These are phyloP conservation scores for Ethmia dodecea DNA, from an alignment of 2,888 invertebrate species.

Conservation along the genomic window DNA sequence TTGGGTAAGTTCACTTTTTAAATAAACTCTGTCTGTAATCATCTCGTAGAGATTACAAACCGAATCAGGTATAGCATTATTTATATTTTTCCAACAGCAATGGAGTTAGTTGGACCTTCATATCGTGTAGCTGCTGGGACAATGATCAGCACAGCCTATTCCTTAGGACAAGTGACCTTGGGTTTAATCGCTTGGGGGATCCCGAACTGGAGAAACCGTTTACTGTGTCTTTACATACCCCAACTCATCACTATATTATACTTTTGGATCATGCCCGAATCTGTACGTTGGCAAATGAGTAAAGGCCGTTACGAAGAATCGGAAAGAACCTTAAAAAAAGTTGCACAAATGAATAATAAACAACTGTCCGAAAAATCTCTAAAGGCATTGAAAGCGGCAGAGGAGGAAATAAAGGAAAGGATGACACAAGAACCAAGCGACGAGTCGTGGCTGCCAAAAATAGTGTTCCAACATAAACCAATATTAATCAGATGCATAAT, in stretches of 20 bases:
- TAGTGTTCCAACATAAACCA: conserved; percentile 42
- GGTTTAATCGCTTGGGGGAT: conserved; percentile 82
- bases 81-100: conserved; percentile 58
- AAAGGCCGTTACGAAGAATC: conserved; percentile 82
- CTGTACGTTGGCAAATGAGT: conserved; percentile 85
- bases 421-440: conserved; percentile 49
- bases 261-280: conserved; percentile 81
- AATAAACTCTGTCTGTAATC: too few species aligned
- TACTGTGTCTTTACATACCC: conserved; percentile 81
- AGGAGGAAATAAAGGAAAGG: conserved; percentile 32
- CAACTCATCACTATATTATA: conserved; percentile 79
- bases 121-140: conserved; percentile 83
- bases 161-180: conserved; percentile 81
- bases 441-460: conserved; percentile 48
- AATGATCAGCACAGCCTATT: conserved; percentile 81
- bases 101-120: conserved; percentile 85
- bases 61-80: too few species aligned
- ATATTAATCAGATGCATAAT: conserved; percentile 40
- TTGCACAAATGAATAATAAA: conserved; percentile 78
- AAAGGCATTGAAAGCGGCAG: conserved; percentile 30
- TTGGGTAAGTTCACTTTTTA: too few species aligned
- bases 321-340: conserved; percentile 76
- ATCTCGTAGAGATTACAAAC: too few species aligned
- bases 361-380: conserved; percentile 44
- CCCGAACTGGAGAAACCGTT: conserved; percentile 81